These are phyloP conservation scores for Chaetodon trifascialis DNA, from an alignment of 2,113 vertebrate species.

Conservation along the genomic window DNA sequence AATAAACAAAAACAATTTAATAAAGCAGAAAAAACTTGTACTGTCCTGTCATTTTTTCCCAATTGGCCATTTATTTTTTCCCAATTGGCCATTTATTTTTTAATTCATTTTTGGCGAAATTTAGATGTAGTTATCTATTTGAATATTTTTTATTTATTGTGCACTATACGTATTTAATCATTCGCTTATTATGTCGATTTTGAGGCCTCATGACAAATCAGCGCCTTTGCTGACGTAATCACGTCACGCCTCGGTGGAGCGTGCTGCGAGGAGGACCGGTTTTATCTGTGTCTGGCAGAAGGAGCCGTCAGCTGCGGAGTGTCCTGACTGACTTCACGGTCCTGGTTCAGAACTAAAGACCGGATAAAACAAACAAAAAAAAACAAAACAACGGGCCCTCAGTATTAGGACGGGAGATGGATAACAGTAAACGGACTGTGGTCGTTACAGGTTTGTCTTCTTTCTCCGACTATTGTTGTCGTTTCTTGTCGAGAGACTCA, in stretches of 20 bases:
- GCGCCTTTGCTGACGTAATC: slow-evolving; percentile 19
- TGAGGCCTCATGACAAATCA: too few species aligned
- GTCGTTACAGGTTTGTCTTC: slow-evolving; percentile 80
- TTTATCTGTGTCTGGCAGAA: slow-evolving; percentile 24
- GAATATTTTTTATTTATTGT: background rate
- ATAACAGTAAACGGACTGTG: slow-evolving; percentile 80
- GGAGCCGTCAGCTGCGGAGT: slow-evolving; percentile 44
- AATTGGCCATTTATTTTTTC: background rate
- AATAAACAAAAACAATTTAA: too few species aligned
- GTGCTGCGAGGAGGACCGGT: background rate
- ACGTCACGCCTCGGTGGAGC: slow-evolving; percentile 41
- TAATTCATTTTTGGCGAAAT: background rate
- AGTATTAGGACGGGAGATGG: slow-evolving; percentile 67
- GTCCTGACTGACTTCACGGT: background rate
- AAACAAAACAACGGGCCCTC: background rate
- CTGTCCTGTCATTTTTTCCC: background rate
- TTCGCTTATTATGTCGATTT: background rate
- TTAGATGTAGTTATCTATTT: background rate
- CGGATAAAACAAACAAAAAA: background rate
- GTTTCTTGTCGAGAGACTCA: background rate
- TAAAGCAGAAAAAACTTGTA: background rate
- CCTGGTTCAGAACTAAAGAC: slow-evolving; percentile 14
- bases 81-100: background rate
- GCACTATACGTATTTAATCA: background rate
- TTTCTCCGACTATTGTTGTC: background rate